Conservation (phyloP, 1,140 invertebrate species). For the Nixonia krombeini region DNA sequence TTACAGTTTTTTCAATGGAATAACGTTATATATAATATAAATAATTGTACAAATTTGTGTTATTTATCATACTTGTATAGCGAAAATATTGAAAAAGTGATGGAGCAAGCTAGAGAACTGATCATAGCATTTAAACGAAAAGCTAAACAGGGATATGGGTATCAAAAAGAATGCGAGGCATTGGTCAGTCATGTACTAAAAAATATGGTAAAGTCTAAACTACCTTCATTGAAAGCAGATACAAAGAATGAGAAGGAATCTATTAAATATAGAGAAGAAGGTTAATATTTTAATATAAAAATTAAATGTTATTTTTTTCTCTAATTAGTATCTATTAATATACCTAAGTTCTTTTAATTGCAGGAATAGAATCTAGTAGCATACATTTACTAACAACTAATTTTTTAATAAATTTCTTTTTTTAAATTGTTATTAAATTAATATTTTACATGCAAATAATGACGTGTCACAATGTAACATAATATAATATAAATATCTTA, state of each 20-base stretch:
- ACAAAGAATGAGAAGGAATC: constrained; percentile 61
- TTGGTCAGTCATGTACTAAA: constrained; percentile 61
- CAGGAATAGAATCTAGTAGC: too few species aligned
- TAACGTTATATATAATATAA: too few species aligned
- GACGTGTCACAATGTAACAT: constrained; percentile 1
- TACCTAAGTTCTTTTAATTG: too few species aligned
- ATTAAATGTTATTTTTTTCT: constrained; percentile 3
- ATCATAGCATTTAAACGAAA: constrained; percentile 58
- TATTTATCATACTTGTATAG: neutral
- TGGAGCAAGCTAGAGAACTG: constrained; percentile 63
- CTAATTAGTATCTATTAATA: too few species aligned
- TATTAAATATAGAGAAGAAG: constrained; percentile 63
- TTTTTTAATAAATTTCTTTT: neutral
- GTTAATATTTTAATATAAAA: constrained; percentile 32
- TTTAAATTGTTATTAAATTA: neutral
- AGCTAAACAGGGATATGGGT: constrained; percentile 60
- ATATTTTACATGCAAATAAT: neutral
- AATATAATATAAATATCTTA: constrained; percentile 2
- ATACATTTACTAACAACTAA: neutral
- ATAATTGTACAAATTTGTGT: too few species aligned
- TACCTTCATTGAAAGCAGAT: constrained; percentile 55
- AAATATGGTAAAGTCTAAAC: constrained; percentile 62
- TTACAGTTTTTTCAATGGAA: too few species aligned
- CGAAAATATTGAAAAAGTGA: constrained; percentile 13
- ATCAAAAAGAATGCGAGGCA: constrained; percentile 64